Conservation (phyloP, 2,797 vertebrate genomes). For the Arremon aurantiirostris region DNA sequence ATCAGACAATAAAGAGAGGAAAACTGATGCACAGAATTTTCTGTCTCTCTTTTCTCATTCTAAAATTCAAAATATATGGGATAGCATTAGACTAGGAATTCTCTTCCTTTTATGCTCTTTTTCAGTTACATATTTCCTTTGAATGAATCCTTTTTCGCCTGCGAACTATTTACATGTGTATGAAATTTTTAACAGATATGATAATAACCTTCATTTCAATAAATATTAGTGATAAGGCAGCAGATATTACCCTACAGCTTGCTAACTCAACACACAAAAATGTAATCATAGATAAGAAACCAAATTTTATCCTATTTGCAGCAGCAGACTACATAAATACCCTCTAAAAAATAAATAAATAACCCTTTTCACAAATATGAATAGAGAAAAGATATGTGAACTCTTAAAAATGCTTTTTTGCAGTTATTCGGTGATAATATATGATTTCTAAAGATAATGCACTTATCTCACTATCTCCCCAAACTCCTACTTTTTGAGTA, state of each 20-base stretch:
- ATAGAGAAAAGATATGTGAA: background rate
- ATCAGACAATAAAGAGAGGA: background rate
- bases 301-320: background rate
- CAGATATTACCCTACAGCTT: background rate
- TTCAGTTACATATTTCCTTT: background rate
- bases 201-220: background rate
- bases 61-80: background rate
- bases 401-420: background rate
- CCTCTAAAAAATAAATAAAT: background rate
- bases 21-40: background rate
- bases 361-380: background rate
- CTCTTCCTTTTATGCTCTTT: background rate
- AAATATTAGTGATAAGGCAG: background rate
- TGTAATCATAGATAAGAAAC: conserved; percentile 3
- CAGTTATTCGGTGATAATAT: background rate
- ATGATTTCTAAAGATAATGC: background rate
- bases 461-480: background rate
- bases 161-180: background rate
- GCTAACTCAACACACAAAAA: background rate
- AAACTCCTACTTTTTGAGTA: background rate
- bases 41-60: background rate
- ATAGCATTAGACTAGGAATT: background rate
- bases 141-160: background rate
- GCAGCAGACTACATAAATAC: background rate
- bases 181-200: background rate